Conservation (phyloP, 2,113 vertebrate species). For the Pipra filicauda region DNA sequence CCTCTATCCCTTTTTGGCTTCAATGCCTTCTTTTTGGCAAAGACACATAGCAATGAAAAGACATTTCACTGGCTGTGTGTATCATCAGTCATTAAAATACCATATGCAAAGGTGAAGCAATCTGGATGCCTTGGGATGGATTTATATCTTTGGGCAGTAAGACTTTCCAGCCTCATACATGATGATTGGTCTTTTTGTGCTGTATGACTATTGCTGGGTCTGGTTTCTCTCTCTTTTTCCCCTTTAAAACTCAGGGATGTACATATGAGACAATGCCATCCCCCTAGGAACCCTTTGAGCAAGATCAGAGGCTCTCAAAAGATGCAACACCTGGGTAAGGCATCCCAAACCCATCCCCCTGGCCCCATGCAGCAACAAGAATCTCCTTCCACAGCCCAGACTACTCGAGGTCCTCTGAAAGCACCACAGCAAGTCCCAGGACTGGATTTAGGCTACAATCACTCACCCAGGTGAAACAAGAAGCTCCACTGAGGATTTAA, state of each 20-base stretch:
- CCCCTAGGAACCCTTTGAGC: background rate
- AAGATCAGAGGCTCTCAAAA: background rate
- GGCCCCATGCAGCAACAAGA: background rate
- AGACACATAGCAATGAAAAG: background rate
- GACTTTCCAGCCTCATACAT: background rate
- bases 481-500: background rate
- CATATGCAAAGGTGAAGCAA: background rate
- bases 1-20: background rate
- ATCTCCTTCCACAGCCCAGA: background rate
- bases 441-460: background rate
- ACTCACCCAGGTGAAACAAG: background rate
- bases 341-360: background rate
- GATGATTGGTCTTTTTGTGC: background rate
- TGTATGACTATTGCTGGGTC: background rate
- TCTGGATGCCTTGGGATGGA: background rate
- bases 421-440: background rate
- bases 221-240: background rate
- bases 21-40: background rate
- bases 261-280: background rate
- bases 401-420: background rate
- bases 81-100: background rate
- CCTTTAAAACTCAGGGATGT: background rate
- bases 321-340: fast-evolving
- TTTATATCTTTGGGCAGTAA: background rate
- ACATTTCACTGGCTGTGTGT: background rate